A percentile compares a stretch with the other conserved stretches of the same genome.
Conservation (phyloP, 1,140 invertebrate genomes). For the Alviniconcha marisindica region DNA sequence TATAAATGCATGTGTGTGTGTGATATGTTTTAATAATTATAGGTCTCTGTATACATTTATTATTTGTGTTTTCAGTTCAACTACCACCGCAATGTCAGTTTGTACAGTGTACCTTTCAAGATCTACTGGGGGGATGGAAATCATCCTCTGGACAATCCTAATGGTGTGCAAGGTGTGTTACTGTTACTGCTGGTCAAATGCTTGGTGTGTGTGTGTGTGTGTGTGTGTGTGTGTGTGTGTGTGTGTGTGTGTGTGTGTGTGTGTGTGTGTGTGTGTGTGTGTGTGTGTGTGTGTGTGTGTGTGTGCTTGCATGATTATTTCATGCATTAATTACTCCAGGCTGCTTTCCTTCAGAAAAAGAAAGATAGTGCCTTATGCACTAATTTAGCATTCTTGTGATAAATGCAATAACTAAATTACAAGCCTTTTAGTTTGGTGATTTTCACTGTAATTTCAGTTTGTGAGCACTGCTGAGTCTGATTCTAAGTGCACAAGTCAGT, state of each 20-base stretch:
- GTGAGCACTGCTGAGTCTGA: too few species aligned
- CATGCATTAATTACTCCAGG: too few species aligned
- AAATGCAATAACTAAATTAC: too few species aligned
- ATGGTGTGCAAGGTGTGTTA: conserved; percentile 73
- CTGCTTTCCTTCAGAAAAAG: too few species aligned
- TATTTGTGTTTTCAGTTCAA: conserved; percentile 59
- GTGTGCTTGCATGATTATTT: background rate
- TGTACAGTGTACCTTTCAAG: conserved; percentile 66
- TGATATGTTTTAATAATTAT: background rate
- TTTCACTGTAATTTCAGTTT: too few species aligned
- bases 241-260: background rate
- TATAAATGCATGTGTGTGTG: background rate
- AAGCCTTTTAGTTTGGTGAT: too few species aligned
- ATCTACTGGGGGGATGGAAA: conserved; percentile 68
- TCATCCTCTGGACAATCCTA: conserved; percentile 69
- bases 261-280: background rate
- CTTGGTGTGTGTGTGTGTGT: too few species aligned
- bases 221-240: background rate
- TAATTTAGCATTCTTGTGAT: too few species aligned
- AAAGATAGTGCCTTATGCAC: too few species aligned
- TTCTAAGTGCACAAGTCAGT: background rate
- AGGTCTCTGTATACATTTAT: background rate
- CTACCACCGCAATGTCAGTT: conserved; percentile 57
- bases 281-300: background rate
- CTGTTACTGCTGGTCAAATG: too few species aligned